Evolutionary conservation across 2,113 vertebrate genomes (phyloP).

Genomic region (Uria aalge): DNA sequence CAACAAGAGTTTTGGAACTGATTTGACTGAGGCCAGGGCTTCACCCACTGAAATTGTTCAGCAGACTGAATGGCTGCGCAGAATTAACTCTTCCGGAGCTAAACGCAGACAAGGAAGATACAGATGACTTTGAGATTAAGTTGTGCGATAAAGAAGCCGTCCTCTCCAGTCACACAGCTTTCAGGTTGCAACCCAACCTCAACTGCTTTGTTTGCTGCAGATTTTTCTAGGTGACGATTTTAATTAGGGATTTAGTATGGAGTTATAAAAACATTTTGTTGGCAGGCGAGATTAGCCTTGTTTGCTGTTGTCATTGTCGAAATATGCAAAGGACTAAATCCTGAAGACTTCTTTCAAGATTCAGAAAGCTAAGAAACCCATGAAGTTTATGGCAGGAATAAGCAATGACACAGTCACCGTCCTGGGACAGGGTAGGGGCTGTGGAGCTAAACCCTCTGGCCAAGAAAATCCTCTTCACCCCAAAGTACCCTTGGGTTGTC

Average conservation of each 20-base stretch:
- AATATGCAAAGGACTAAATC: neutral
- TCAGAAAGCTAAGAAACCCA: neutral
- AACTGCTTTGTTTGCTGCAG: neutral
- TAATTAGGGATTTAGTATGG: constrained; percentile 17
- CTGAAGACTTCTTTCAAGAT: neutral
- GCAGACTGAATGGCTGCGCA: neutral
- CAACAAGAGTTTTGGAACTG: neutral
- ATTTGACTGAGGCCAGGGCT: neutral
- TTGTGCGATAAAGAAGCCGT: neutral
- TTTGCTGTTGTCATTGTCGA: constrained; percentile 13
- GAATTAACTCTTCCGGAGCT: neutral
- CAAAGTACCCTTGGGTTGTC: neutral
- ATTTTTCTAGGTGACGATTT: neutral
- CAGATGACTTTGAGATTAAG: neutral
- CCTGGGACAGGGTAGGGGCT: neutral
- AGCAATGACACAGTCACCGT: neutral
- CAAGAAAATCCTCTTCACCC: neutral
- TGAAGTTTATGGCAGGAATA: neutral
- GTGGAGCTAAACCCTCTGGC: neutral
- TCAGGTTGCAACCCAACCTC: neutral
- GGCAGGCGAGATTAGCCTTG: neutral
- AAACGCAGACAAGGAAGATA: neutral
- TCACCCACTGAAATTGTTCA: neutral
- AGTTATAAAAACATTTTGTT: constrained; percentile 18
- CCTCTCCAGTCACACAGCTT: neutral